These are phyloP conservation scores for Hirundo rustica DNA, from an alignment of 2,797 vertebrate genomes.

Conservation along the genomic window DNA sequence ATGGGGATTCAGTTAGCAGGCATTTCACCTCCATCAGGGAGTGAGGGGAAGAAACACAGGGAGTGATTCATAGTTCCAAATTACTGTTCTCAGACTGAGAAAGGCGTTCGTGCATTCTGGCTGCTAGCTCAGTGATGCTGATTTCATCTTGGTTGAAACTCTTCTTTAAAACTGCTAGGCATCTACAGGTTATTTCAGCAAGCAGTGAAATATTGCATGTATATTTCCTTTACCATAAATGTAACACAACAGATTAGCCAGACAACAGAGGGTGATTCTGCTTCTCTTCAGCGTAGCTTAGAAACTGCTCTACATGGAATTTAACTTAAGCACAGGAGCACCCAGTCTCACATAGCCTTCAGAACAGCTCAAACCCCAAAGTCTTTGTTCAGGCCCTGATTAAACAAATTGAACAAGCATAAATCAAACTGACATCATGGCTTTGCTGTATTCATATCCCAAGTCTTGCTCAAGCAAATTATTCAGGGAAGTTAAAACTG, in stretches of 20 bases:
- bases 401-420: not conserved
- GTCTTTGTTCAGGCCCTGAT: not conserved
- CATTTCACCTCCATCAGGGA: not conserved
- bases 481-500: not conserved
- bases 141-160: not conserved
- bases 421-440: not conserved
- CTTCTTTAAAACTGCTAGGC: not conserved
- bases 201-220: not conserved
- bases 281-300: not conserved
- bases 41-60: not conserved
- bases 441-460: not conserved
- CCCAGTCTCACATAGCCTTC: not conserved
- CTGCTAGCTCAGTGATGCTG: not conserved
- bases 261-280: not conserved
- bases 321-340: not conserved
- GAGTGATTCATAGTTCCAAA: not conserved
- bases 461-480: not conserved
- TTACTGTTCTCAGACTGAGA: not conserved
- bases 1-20: not conserved
- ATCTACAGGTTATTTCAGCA: not conserved
- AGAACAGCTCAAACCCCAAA: not conserved
- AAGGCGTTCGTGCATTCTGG: not conserved
- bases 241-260: not conserved
- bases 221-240: not conserved
- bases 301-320: not conserved